Conservation (phyloP, 1,140 invertebrate genomes). For the Sitodiplosis mosellana region DNA sequence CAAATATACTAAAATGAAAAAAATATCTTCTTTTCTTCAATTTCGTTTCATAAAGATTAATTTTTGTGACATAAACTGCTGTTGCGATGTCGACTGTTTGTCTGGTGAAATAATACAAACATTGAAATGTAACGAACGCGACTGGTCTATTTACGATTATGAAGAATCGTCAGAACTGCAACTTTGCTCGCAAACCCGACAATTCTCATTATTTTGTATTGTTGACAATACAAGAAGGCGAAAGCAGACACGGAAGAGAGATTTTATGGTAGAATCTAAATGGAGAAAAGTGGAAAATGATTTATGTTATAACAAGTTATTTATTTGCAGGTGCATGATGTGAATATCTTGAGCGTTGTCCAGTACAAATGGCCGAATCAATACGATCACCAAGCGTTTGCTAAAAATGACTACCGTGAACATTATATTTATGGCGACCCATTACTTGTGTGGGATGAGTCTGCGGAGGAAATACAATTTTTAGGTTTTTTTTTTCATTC, state of each 20-base stretch:
- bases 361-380: neutral
- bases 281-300: no score
- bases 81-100: conserved; percentile 19
- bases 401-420: neutral
- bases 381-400: neutral
- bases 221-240: no score
- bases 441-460: neutral
- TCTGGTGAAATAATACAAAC: conserved; percentile 5
- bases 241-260: no score
- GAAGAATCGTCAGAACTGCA: conserved; percentile 18
- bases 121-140: conserved; percentile 11
- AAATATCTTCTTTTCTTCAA: no score
- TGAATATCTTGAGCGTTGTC: conserved; percentile 1
- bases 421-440: conserved; percentile 1
- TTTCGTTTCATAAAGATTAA: neutral
- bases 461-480: neutral
- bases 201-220: no score
- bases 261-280: no score
- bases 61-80: conserved; percentile 20
- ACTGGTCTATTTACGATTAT: conserved; percentile 13
- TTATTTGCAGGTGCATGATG: conserved; percentile 3
- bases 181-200: conserved; percentile 6
- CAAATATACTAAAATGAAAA: no score
- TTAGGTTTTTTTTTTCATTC: neutral
- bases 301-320: no score